Percentiles rank a stretch among this genome's conserved stretches.
Conservation (phyloP, 2,113 vertebrate genomes). For the Myiagra hebetior region DNA sequence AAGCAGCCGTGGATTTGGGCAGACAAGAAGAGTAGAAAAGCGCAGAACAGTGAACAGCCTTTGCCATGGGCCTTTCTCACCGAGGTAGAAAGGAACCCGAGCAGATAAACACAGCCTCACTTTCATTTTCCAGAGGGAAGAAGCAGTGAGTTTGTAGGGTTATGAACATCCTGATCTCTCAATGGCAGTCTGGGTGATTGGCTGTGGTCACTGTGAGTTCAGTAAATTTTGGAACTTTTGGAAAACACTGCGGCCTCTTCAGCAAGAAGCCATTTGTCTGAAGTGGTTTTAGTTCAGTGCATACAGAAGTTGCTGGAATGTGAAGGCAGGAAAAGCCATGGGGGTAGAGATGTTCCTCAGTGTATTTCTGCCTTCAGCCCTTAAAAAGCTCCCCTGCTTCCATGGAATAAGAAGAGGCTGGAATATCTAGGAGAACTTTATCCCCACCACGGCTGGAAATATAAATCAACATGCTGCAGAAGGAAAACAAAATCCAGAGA, state of each 20-base stretch:
- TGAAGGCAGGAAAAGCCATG: background rate
- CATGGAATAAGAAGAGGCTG: background rate
- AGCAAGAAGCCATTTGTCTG: background rate
- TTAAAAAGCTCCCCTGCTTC: background rate
- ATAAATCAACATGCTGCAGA: background rate
- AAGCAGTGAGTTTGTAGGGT: conserved; percentile 39
- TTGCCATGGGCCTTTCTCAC: background rate
- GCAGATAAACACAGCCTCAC: background rate
- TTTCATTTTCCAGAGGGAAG: conserved; percentile 18
- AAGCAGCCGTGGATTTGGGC: background rate
- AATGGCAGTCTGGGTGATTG: background rate
- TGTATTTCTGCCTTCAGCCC: background rate
- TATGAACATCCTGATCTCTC: background rate
- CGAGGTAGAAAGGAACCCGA: background rate
- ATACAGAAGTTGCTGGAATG: background rate
- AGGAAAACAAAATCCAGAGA: background rate
- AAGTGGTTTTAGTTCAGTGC: background rate
- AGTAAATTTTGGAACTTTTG: background rate
- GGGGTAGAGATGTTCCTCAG: background rate
- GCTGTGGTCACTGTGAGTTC: background rate
- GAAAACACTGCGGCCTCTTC: background rate
- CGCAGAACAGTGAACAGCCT: background rate
- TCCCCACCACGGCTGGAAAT: background rate
- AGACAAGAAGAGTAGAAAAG: background rate
- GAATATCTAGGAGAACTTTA: background rate